These are phyloP conservation scores for Sceloporus undulatus DNA, from an alignment of 2,113 vertebrate species.

Conservation along the genomic window DNA sequence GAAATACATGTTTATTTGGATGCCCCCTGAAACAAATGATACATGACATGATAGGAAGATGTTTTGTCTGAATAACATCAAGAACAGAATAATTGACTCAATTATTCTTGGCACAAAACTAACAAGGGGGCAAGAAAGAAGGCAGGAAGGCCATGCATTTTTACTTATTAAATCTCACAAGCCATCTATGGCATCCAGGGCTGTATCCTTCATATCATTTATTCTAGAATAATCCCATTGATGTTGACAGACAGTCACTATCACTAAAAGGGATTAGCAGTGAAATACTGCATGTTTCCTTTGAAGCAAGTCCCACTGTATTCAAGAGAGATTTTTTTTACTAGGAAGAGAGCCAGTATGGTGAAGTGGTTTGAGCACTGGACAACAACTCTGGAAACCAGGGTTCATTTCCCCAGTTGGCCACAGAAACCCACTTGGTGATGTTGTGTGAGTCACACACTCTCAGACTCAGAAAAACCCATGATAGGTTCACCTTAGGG, in stretches of 20 bases:
- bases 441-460: too few species aligned
- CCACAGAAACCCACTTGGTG: too few species aligned
- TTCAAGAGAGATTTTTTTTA: not conserved
- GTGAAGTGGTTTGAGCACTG: too few species aligned
- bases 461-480: too few species aligned
- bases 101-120: not conserved
- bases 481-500: too few species aligned
- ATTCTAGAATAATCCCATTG: not conserved
- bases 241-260: not conserved
- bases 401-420: too few species aligned
- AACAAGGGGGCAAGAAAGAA: not conserved
- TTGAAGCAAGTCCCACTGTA: not conserved
- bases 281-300: not conserved
- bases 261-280: not conserved
- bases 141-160: not conserved
- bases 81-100: not conserved
- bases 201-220: not conserved
- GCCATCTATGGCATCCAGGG: not conserved
- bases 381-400: too few species aligned
- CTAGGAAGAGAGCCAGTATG: not conserved
- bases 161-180: not conserved
- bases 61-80: not conserved
- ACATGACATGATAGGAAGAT: not conserved
- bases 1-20: not conserved
- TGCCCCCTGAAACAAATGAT: not conserved